Evolutionary conservation across 2,797 vertebrate species (phyloP), one percentile per base, ranked within the genome.

Genomic region (Crenuchus spilurus): DNA sequence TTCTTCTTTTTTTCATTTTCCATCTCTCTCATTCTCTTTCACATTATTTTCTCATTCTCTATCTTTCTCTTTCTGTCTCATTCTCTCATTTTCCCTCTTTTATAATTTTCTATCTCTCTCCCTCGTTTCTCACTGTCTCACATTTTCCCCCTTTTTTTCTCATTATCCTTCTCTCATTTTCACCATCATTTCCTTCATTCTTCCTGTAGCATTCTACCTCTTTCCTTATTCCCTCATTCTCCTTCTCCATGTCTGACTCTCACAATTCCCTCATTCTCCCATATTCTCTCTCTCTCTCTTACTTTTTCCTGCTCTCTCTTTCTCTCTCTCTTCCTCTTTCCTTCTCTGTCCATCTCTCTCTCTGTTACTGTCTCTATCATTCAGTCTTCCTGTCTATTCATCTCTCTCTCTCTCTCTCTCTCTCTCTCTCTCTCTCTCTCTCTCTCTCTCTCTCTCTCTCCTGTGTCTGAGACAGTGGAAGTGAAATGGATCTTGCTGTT

Each of bases 401-500:
- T 22, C 26, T 55, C 26, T 28, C 14, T 60, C 52, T 62, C 20
- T 54, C 35, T 72, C 31, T 54, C 42, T 18, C 41, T 51, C 58
- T 70, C 69, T 16, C 58, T 33, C 6, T n/a, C 49, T 44, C 44
- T n/a, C n/a, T 22, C 26, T 55, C 26, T 28, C 14, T 60, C 52
- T 62, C 20, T 54, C 35, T 72, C 31, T 54, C 42, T 18, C 41
- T 51, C 58, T 70, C 69, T 16, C 58, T 33, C 6, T n/a, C 49
- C 35, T 35, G 44, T 30, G 60, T 30, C n/a, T 58, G 54, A 16
- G 33, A 51, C 60, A 70, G 77, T 11, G 44, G 61, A 18, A 26
- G 55, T 74, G 61, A 71, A 80, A 31, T 26, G 18, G 51, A 77
- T 78, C 69, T 64, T 46, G 42, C 51, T 30, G 18, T 48, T n/a